A percentile compares a stretch with the other conserved stretches of the same genome.
Evolutionary conservation across 2,888 invertebrate genomes (phyloP).

Genomic region (Scrobipalpa costella): DNA sequence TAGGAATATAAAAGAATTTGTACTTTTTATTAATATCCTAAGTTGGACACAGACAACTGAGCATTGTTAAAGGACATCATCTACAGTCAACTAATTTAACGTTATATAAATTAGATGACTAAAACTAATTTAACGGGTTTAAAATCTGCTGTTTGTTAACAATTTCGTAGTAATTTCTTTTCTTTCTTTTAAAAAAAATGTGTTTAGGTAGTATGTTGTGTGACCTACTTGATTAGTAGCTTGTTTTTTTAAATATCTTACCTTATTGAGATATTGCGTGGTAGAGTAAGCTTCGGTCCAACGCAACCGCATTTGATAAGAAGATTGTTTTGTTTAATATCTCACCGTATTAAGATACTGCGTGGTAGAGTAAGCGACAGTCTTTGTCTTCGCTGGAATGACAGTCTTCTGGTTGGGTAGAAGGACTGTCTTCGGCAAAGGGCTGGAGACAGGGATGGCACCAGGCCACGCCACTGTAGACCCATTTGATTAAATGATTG

Average conservation of each 20-base stretch:
- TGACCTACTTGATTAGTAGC: too few relatives aligned
- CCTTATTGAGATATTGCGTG: slow-evolving; percentile 67
- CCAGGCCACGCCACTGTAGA: slow-evolving; percentile 51
- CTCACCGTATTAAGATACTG: slow-evolving; percentile 71
- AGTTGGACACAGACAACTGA: too few relatives aligned
- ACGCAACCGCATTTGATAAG: not conserved
- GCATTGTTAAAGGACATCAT: too few relatives aligned
- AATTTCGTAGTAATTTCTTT: too few relatives aligned
- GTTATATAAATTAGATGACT: too few relatives aligned
- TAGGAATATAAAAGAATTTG: too few relatives aligned
- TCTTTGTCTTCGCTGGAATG: slow-evolving; percentile 51
- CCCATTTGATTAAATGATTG: slow-evolving; percentile 24
- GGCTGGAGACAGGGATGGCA: slow-evolving; percentile 40
- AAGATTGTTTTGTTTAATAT: slow-evolving; percentile 36
- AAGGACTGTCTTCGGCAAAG: slow-evolving; percentile 50
- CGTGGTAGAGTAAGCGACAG: slow-evolving; percentile 63
- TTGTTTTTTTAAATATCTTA: slow-evolving; percentile 46
- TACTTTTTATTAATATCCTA: too few relatives aligned
- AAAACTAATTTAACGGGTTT: too few relatives aligned
- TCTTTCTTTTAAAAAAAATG: too few relatives aligned
- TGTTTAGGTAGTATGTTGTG: too few relatives aligned
- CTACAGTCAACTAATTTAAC: too few relatives aligned
- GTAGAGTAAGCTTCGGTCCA: slow-evolving; percentile 61
- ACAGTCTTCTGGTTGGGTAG: slow-evolving; percentile 39
- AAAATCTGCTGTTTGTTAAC: too few relatives aligned